Percentiles rank a stretch among this genome's conserved stretches.
These are phyloP conservation scores for Lasioglossum leucozonium DNA, from an alignment of 2,888 invertebrate species.

Conservation along the genomic window DNA sequence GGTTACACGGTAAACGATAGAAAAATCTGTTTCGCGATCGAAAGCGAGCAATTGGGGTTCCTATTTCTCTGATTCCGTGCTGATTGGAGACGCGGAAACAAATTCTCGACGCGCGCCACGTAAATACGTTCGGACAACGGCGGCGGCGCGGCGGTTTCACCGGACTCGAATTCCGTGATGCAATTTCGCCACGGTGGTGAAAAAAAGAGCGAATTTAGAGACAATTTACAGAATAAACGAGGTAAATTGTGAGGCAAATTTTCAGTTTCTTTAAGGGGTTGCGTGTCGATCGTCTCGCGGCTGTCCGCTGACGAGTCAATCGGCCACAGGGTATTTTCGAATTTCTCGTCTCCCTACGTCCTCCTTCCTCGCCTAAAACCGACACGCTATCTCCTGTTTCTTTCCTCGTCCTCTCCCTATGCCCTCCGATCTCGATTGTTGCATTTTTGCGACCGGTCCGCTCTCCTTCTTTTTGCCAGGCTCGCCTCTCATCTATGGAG, in stretches of 20 bases:
- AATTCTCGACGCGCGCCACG: background rate
- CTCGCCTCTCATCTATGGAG: background rate
- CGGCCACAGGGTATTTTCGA: constrained; percentile 61
- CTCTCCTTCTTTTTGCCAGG: background rate
- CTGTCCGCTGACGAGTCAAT: constrained; percentile 77
- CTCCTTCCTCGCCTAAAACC: background rate
- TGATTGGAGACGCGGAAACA: background rate
- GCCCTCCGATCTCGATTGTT: constrained; percentile 17
- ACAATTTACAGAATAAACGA: constrained; percentile 54
- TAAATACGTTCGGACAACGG: background rate
- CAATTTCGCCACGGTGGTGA: constrained; percentile 7
- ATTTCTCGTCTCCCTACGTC: constrained; percentile 50
- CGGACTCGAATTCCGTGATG: constrained; percentile 29
- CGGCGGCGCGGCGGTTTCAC: background rate
- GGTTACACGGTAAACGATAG: background rate
- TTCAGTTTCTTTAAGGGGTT: constrained; percentile 55
- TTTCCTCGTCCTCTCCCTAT: background rate
- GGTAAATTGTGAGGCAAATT: constrained; percentile 68
- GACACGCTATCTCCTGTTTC: constrained; percentile 18
- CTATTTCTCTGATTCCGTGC: background rate
- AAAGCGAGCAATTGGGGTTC: background rate
- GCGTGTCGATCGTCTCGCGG: constrained; percentile 62
- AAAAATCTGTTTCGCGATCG: background rate
- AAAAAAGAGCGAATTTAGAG: constrained; percentile 30
- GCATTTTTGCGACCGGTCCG: constrained; percentile 34